Base-by-base conservation (phyloP, 2,888 invertebrate species). In the Heliconius ismenius region DNA sequence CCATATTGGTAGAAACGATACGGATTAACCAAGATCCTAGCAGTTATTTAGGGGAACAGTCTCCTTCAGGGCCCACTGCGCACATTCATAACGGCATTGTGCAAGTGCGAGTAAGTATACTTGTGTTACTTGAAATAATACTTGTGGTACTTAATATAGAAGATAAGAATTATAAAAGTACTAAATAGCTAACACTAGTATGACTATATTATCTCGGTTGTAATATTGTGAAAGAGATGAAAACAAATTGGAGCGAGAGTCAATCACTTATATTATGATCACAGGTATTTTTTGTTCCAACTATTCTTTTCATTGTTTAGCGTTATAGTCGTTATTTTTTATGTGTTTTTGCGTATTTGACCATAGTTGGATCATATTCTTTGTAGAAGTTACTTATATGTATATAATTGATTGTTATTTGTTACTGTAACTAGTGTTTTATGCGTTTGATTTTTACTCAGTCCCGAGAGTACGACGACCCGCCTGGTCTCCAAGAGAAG, bases 41-140 rank as follows among this genome's bases (percentile, higher is more conserved):
- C 77, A 95, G 95, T 11, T 96, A 97, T 83, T 93, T 97, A 75
- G 96, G 97, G 3, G 98, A 98, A 83, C 95, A 98, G 80, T 95
- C 96, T 24, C 95, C 97, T 1, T 95, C 96, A 28, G 97, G 97
- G 28, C 97, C 98, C 2, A 97, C 97, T 6, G 96, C 98, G 36
- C 98, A 98, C 88, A 98, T 99, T 86, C 98, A 98, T 89, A 97
- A 98, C 75, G 98, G 98, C 79, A 98, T 99, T 87, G 95, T 97
- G 82, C 97, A 97, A 95, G 97, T 96, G 73, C 93, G 96, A 89
- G 97, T 97, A 89, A 95, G 95, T 92, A 63, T 72, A 73, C 58
- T 28, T 21, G 13, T 21, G 32, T 18, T 28, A 18, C 15, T 32
- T 32, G 4, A 6, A 32, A 0, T 32, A 32, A 6, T 32, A 32